These are phyloP conservation scores for Notothenia rossii DNA, from an alignment of 2,113 vertebrate species.

Conservation along the genomic window DNA sequence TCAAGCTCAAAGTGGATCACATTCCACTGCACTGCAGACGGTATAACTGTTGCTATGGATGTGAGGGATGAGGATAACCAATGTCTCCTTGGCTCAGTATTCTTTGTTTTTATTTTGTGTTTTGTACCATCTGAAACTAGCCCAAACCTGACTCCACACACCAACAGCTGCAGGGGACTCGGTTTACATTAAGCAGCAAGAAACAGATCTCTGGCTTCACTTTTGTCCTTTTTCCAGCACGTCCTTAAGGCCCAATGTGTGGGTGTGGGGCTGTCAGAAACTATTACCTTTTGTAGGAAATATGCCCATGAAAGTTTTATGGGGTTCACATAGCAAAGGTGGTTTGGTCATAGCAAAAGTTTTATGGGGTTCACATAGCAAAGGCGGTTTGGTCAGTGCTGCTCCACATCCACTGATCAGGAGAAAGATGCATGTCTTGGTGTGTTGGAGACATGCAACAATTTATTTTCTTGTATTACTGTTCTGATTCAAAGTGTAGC, in stretches of 20 bases:
- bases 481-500: slow-evolving; percentile 3
- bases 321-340: slow-evolving; percentile 54
- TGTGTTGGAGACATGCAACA: slow-evolving; percentile 26
- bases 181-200: slow-evolving; percentile 22
- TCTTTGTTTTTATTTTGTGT: neutral
- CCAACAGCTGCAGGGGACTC: slow-evolving; percentile 25
- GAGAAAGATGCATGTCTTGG: slow-evolving; percentile 26
- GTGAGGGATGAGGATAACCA: neutral
- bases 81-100: neutral
- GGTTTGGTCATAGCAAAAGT: slow-evolving; percentile 63
- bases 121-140: slow-evolving; percentile 6
- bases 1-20: slow-evolving; percentile 29
- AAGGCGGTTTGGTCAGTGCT: slow-evolving; percentile 58
- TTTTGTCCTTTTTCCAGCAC: slow-evolving; percentile 42
- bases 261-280: slow-evolving; percentile 64
- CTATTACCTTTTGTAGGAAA: slow-evolving; percentile 62
- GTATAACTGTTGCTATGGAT: slow-evolving; percentile 26
- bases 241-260: slow-evolving; percentile 51
- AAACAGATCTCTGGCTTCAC: slow-evolving; percentile 32
- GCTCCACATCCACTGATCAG: slow-evolving; percentile 22
- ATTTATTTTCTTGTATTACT: slow-evolving; percentile 20
- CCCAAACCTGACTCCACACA: slow-evolving; percentile 6
- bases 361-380: slow-evolving; percentile 65
- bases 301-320: slow-evolving; percentile 72
- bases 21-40: slow-evolving; percentile 33